A percentile compares a stretch with the other conserved stretches of the same genome.
Evolutionary conservation across 2,113 vertebrate genomes (phyloP).

Genomic region (Microtus montanus): DNA sequence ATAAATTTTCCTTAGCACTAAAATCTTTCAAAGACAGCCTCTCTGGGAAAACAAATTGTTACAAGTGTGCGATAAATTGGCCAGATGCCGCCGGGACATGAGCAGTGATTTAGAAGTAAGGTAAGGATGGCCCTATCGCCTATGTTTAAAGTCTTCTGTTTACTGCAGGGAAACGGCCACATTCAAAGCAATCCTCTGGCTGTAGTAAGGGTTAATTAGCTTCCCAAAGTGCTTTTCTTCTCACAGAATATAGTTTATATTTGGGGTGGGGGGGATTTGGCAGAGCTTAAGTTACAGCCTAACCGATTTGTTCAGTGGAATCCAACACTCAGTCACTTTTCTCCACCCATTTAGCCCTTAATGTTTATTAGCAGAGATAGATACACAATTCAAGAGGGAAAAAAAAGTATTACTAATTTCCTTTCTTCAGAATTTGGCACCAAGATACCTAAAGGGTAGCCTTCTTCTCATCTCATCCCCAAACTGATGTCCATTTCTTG

Average conservation of each 20-base stretch:
- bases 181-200: conserved; percentile 1
- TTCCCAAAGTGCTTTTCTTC: conserved; percentile 60
- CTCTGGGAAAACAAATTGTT: conserved; percentile 67
- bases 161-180: not conserved
- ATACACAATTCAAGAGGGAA: conserved; percentile 50
- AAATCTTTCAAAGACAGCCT: conserved; percentile 65
- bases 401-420: conserved; percentile 26
- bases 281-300: conserved; percentile 68
- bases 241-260: conserved; percentile 75
- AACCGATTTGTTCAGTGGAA: conserved; percentile 59
- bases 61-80: conserved; percentile 52
- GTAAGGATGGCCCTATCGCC: not conserved
- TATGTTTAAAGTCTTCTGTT: conserved; percentile 30
- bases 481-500: not conserved
- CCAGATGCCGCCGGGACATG: conserved; percentile 56
- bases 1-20: conserved; percentile 69
- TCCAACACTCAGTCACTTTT: conserved; percentile 55
- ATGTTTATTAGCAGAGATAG: conserved; percentile 61
- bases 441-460: not conserved
- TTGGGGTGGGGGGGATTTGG: conserved; percentile 57
- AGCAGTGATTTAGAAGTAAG: conserved; percentile 46
- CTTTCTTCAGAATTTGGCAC: conserved; percentile 45
- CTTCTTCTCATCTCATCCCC: conserved; percentile 7
- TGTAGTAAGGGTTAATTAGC: conserved; percentile 61
- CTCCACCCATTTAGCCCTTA: conserved; percentile 33